A percentile compares a stretch with the other conserved stretches of the same genome.
phyloP scores from a whole-genome alignment of 2,888 invertebrate species.

The Drosophila mimica region DNA sequence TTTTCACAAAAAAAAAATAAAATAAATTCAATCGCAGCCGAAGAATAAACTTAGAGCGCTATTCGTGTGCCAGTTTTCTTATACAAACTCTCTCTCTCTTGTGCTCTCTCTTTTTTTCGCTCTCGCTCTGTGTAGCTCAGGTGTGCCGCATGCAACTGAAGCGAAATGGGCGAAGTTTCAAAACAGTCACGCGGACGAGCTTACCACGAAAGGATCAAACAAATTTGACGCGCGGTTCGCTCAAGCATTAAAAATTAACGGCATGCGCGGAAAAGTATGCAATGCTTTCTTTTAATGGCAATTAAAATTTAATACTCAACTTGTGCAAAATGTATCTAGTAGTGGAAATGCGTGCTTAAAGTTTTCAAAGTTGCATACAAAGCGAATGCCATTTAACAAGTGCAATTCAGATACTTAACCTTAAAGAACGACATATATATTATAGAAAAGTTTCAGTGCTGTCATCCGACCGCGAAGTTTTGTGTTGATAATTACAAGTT shows the following conservation, averaged over 20 bases:
- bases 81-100: conserved; percentile 13
- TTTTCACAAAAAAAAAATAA: conserved; percentile 38
- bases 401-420: conserved; percentile 4
- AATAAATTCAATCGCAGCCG: conserved; percentile 50
- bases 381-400: background rate
- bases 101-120: background rate
- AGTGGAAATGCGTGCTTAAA: background rate
- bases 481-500: conserved; percentile 69
- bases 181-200: conserved; percentile 74
- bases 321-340: background rate
- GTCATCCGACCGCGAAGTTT: conserved; percentile 43
- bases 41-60: conserved; percentile 54
- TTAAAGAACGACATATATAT: conserved; percentile 4
- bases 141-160: conserved; percentile 44
- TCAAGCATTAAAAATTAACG: conserved; percentile 22
- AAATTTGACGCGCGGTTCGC: conserved; percentile 28
- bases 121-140: conserved; percentile 14
- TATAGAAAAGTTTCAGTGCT: conserved; percentile 20
- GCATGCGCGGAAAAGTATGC: conserved; percentile 59
- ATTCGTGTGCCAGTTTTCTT: conserved; percentile 31
- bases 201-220: conserved; percentile 75
- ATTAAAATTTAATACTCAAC: conserved; percentile 11
- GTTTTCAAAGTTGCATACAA: background rate
- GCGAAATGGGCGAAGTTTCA: conserved; percentile 28
- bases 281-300: conserved; percentile 36